These are phyloP conservation scores for Hypolimnas misippus DNA, from an alignment of 2,888 invertebrate genomes.

Conservation along the genomic window DNA sequence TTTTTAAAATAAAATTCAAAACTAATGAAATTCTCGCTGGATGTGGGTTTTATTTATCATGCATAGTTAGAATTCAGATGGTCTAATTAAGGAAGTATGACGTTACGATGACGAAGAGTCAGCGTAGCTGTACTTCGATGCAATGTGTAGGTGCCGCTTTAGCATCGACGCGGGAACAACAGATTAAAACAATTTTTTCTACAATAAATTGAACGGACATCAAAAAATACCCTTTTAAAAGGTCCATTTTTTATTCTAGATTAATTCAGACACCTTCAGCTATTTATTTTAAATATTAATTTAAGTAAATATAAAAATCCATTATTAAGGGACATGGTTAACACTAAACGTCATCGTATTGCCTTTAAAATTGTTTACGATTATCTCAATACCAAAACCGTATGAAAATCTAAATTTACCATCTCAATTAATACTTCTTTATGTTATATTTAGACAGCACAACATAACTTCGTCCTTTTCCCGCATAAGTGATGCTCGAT, in stretches of 20 bases:
- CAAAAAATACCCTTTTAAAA: no score
- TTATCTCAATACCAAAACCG: neutral
- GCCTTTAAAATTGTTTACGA: neutral
- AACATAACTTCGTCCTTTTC: neutral
- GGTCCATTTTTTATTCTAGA: neutral
- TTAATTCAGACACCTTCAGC: no score
- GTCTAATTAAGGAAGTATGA: constrained; percentile 50
- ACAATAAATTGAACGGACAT: constrained; percentile 3
- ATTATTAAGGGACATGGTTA: neutral
- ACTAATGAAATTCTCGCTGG: neutral
- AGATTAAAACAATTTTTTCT: neutral
- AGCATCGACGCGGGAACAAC: constrained; percentile 13
- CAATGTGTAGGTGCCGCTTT: constrained; percentile 38
- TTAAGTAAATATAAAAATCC: neutral
- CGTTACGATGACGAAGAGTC: constrained; percentile 51
- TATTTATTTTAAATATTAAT: neutral
- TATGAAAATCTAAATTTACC: neutral
- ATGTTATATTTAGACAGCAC: neutral
- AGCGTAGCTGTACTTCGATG: constrained; percentile 22
- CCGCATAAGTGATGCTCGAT: constrained; percentile 4
- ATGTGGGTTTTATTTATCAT: neutral
- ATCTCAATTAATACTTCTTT: neutral
- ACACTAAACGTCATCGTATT: neutral
- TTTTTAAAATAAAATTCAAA: neutral
- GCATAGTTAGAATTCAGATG: constrained; percentile 9